Conservation (phyloP, 2,113 vertebrate genomes). For the Bettongia penicillata region DNA sequence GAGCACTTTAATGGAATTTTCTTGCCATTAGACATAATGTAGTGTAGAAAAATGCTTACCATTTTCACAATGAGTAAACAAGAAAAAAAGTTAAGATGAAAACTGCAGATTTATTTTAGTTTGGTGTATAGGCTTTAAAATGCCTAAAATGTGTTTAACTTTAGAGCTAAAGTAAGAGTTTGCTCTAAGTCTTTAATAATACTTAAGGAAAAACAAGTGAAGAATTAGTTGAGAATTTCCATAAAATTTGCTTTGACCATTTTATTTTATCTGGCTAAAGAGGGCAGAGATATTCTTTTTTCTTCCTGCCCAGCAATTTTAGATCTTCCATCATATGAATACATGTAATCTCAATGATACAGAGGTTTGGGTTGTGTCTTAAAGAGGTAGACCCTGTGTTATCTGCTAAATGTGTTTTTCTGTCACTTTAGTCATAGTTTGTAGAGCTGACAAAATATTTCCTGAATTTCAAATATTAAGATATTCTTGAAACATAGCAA, state of each 20-base stretch:
- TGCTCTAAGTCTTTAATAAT: constrained; percentile 31
- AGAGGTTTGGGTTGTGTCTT: neutral
- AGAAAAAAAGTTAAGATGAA: constrained; percentile 44
- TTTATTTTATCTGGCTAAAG: neutral
- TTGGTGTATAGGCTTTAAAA: constrained; percentile 19
- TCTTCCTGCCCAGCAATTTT: too few species aligned
- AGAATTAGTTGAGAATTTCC: constrained; percentile 1
- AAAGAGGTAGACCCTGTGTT: neutral
- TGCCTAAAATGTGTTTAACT: constrained; percentile 12
- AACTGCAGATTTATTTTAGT: constrained; percentile 21
- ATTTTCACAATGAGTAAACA: constrained; percentile 25
- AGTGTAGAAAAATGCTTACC: constrained; percentile 12
- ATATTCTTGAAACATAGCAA: neutral
- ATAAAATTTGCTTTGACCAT: neutral
- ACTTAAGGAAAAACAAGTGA: constrained; percentile 9
- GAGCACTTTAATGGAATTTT: neutral
- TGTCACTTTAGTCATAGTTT: neutral
- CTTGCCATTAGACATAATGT: constrained; percentile 5
- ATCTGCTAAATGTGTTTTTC: neutral
- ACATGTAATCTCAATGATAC: too few species aligned
- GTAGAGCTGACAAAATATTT: neutral
- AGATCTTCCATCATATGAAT: too few species aligned
- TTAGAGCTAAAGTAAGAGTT: neutral
- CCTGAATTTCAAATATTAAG: neutral
- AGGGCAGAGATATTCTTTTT: too few species aligned